Evolutionary conservation across 2,113 vertebrate species (phyloP), one percentile per base, ranked within the genome.

Genomic region (Oenanthe oenanthe): DNA sequence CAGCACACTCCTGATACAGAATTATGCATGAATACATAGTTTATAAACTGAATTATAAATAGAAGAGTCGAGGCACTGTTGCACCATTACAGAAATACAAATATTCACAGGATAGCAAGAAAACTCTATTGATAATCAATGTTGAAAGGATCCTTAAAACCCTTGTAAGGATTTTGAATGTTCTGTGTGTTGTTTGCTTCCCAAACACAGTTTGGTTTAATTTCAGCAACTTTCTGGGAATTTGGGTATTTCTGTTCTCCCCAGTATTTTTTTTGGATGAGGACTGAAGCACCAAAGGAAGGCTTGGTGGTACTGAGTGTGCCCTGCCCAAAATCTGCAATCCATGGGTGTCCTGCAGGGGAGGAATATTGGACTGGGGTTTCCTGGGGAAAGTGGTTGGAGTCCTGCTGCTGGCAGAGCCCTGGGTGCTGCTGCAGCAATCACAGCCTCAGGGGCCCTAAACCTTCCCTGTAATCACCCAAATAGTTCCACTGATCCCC

Each of bases 301-400:
- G 28, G 2, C 2, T 47, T 62, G 28, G 19, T 31, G 42, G 9
- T 1, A 17, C 8, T 8, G 29, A 36, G 34, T 0, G 0, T 36
- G 7, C 6, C 24, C 31, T 68, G 51, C 34, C n/a, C n/a, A 60
- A 48, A 36, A 31, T 13, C 2, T 29, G 10, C 19, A 7, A 2
- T 45, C 48, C 29, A 1, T 4, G 36, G 24, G 5, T 24, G 13
- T 8, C 19, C 17, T 34, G 25, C 6, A 26, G 47, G n/a, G 70
- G 20, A 22, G 19, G 42, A 43, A 56, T 3, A 4, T 32, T 26
- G 47, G 5, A 18, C 3, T 50, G 17, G 47, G 13, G 4, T 7
- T 3, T 61, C 9, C 12, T 28, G 34, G 15, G 68, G 8, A 3
- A 9, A 8, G 45, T 9, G 18, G 5, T 16, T 76, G 26, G 26